Evolutionary conservation across 2,888 invertebrate genomes (phyloP), one percentile per base, ranked within the genome.

Genomic region (Drosophila neotestacea): DNA sequence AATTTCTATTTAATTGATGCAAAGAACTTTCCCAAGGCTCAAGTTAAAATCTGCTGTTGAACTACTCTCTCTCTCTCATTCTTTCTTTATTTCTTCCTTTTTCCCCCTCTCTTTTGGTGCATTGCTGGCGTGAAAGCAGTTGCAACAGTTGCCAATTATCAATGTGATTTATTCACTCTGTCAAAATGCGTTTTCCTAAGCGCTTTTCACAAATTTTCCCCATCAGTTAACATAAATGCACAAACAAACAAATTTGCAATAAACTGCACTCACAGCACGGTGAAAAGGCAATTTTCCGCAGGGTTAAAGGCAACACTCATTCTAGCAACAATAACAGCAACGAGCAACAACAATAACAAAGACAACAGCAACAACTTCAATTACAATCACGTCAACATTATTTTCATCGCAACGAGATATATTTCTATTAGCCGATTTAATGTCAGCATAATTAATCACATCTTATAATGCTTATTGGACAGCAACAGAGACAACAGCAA

Each of bases 381-480:
- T 86, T 88, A 87, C 75, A 81, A 88, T 88, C 89, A 88, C 86
- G 88, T 86, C 86, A 86, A 86, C 87, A 86, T 74, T 80, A 80
- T 87, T 84, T 89, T 80, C 84, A 85, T 72, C 86, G 83, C 84
- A 84, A 84, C 85, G 84, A 88, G 85, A 85, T 85, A 85, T 85
- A 86, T 88, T 88, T 88, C 88, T 88, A 89, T 89, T 88, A 89
- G 85, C 82, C 87, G 85, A 79, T 85, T 86, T 88, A 86, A 89
- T 89, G 88, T 80, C 87, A 81, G 85, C 78, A 77, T 88, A 81
- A 88, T 88, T 88, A 89, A 89, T 88, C 87, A 88, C 78, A 69
- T 61, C 70, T 66, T 70, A 79, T 81, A 79, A 87, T 81, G 71
- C 77, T 66, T 56, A 76, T 65, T 68, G 68, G 66, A 54, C 63